Conservation (phyloP, 2,113 vertebrate species). For the Tiliqua scincoides region DNA sequence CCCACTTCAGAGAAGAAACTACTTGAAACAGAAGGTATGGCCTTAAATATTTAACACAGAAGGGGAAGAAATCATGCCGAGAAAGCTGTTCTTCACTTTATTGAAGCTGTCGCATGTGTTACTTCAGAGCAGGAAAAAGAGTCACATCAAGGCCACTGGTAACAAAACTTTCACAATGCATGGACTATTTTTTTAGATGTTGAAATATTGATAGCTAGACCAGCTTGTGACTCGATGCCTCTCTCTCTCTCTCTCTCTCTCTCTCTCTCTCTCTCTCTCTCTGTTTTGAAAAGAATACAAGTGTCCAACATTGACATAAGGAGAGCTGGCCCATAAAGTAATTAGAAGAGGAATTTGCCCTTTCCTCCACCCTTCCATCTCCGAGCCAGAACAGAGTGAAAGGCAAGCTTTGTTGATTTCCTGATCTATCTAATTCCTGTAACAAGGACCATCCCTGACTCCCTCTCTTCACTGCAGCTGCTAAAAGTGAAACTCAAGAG, state of each 20-base stretch:
- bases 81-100: neutral
- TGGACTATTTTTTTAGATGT: neutral
- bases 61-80: constrained; percentile 12
- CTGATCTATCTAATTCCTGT: constrained; percentile 95
- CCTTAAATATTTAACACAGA: neutral
- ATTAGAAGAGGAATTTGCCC: constrained; percentile 92
- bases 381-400: constrained; percentile 88
- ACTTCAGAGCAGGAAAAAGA: constrained; percentile 45
- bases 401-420: constrained; percentile 93
- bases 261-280: constrained; percentile 49
- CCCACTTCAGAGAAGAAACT: constrained; percentile 34
- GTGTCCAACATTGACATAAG: constrained; percentile 88
- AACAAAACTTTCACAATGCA: neutral
- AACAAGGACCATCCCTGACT: constrained; percentile 86
- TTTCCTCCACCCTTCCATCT: constrained; percentile 72
- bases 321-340: constrained; percentile 92
- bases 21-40: neutral
- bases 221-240: constrained; percentile 16
- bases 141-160: constrained; percentile 54
- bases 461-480: constrained; percentile 85
- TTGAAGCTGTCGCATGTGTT: constrained; percentile 15
- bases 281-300: constrained; percentile 78
- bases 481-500: constrained; percentile 88
- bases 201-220: constrained; percentile 53
- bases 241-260: constrained; percentile 28